A percentile compares a stretch with the other conserved stretches of the same genome.
Conservation (phyloP, 2,113 vertebrate species). For the Epinephelus moara region DNA sequence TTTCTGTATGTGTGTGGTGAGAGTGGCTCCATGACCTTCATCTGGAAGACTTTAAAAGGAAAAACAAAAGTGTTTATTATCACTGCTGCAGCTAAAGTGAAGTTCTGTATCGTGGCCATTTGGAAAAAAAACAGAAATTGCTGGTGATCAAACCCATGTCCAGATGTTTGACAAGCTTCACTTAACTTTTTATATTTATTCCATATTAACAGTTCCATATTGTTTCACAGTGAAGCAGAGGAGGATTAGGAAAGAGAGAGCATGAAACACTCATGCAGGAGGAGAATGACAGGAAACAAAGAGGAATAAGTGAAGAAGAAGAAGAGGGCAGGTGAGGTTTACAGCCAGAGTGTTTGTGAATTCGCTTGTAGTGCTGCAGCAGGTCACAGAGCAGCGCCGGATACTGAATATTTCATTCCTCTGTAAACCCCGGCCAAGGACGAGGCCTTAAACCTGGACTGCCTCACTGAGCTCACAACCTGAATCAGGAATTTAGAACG, state of each 20-base stretch:
- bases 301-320: not conserved
- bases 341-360: slow-evolving; percentile 38
- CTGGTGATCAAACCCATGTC: slow-evolving; percentile 31
- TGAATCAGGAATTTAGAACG: slow-evolving; percentile 18
- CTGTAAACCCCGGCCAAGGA: slow-evolving; percentile 56
- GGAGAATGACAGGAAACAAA: not conserved
- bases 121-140: not conserved
- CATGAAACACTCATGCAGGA: not conserved
- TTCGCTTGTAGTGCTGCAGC: slow-evolving; percentile 19
- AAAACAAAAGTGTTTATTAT: slow-evolving; percentile 16
- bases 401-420: slow-evolving; percentile 61
- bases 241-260: not conserved
- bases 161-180: slow-evolving; percentile 25
- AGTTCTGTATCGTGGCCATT: not conserved
- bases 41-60: slow-evolving; percentile 15
- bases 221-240: not conserved
- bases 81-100: not conserved
- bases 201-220: too few species aligned
- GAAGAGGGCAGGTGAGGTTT: slow-evolving; percentile 35
- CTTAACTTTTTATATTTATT: too few species aligned
- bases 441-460: slow-evolving; percentile 32
- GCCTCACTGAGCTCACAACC: not conserved
- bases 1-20: not conserved
- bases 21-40: not conserved
- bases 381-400: slow-evolving; percentile 37